A percentile compares a stretch with the other conserved stretches of the same genome.
Conservation (phyloP, 2,113 vertebrate genomes). For the Falcunculus frontatus region DNA sequence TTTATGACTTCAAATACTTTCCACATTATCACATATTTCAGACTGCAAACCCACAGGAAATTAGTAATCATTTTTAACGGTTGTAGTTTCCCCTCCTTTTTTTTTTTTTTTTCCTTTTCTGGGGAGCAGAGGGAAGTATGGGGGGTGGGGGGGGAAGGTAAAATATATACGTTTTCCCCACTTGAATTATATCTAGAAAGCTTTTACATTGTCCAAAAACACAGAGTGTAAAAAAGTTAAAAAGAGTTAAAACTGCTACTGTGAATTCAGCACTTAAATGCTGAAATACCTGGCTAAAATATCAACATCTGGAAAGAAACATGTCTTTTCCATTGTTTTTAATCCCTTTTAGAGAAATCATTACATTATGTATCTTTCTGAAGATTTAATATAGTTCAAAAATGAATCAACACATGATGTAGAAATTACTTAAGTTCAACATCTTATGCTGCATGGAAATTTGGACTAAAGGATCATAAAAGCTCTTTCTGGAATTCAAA, state of each 20-base stretch:
- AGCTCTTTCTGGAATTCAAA: neutral
- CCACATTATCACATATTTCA: neutral
- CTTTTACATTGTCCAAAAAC: neutral
- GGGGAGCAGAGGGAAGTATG: fast-evolving
- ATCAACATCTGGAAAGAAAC: neutral
- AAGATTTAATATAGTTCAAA: neutral
- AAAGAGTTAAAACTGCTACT: neutral
- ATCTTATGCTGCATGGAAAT: neutral
- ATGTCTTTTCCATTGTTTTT: neutral
- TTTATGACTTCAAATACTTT: constrained; percentile 46
- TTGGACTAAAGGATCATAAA: neutral
- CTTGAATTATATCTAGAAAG: neutral
- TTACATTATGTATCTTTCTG: neutral
- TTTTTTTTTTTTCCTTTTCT: neutral
- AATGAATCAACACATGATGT: neutral
- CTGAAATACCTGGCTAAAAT: neutral
- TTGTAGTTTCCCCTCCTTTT: neutral
- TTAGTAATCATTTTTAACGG: neutral
- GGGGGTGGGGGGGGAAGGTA: fast-evolving
- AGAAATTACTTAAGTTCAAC: neutral
- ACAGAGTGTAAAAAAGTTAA: neutral
- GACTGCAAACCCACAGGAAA: neutral
- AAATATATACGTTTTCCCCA: neutral
- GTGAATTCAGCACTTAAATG: neutral
- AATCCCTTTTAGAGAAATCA: neutral